Percentiles rank a stretch among this genome's conserved stretches.
Conservation (phyloP, 2,888 invertebrate genomes). For the Heteromyza rotundicornis region DNA sequence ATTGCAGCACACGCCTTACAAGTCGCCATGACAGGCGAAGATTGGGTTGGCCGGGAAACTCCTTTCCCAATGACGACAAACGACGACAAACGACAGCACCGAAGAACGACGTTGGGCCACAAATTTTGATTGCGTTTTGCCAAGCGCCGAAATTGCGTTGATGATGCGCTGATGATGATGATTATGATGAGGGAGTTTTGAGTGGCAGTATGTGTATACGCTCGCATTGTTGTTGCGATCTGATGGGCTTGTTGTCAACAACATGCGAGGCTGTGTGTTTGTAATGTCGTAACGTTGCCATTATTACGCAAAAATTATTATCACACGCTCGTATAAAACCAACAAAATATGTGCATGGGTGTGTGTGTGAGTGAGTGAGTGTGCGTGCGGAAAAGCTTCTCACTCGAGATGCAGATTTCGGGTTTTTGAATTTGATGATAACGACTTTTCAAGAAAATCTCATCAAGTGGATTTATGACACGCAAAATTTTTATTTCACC, state of each 20-base stretch:
- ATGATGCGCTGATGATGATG: slow-evolving; percentile 3
- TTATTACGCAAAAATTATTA: slow-evolving; percentile 56
- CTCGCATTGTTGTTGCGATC: neutral
- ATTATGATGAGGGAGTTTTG: neutral
- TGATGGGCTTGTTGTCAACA: slow-evolving; percentile 11
- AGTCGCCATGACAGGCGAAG: slow-evolving; percentile 15
- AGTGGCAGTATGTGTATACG: neutral
- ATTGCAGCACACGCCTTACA: slow-evolving; percentile 42
- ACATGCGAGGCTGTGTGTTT: neutral
- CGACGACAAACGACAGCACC: neutral
- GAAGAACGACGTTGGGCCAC: slow-evolving; percentile 30
- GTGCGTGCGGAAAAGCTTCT: slow-evolving; percentile 8
- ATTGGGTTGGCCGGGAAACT: slow-evolving; percentile 33
- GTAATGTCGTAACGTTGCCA: slow-evolving; percentile 49
- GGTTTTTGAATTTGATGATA: slow-evolving; percentile 31
- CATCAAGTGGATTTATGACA: slow-evolving; percentile 55
- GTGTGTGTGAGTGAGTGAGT: neutral
- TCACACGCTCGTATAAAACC: slow-evolving; percentile 34
- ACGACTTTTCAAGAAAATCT: slow-evolving; percentile 49
- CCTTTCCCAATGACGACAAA: slow-evolving; percentile 28
- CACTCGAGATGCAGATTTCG: slow-evolving; percentile 11
- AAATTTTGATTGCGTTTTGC: slow-evolving; percentile 53
- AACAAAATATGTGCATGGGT: neutral
- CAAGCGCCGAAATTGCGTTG: slow-evolving; percentile 27
- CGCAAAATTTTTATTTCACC: slow-evolving; percentile 54